Evolutionary conservation across 92 coral and sea anemone genomes (phyloP), one percentile per base, ranked within the genome.

Genomic region (Porites lobata): DNA sequence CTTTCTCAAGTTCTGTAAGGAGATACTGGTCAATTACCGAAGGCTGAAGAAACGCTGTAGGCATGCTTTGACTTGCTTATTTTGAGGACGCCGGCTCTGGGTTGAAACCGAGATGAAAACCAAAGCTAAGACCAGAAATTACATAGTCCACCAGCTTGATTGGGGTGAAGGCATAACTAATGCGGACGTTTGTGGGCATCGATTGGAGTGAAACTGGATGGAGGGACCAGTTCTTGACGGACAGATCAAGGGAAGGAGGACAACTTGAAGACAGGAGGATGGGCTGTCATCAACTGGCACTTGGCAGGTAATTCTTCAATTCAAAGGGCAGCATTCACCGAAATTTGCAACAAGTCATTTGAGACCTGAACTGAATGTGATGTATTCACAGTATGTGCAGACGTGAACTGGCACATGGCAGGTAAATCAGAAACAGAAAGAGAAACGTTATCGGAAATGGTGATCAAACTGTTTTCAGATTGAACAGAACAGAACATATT

Each of bases 71-170:
- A 54, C 1, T 13, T 54, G 59, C 59, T 1, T 9, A 87, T 8
- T 47, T 77, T 9, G 73, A 24, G 13, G 80, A 26, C 2, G 51
- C 87, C 5, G 21, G 21, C 24, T 2, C 8, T 15, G 87, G 87
- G 61, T 70, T 26, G 43, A 70, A 83, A 15, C 87, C 87, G 9
- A 43, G 47, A 56, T 54, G 82, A 24, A 83, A 83, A 50, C 87
- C 87, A 22, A 15, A 15, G 17, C 10, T 18, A 18, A 80, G 43
- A 52, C 85, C 85, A 9, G 72, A 5, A 51, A 65, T 38, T 24
- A 59, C 70, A 78, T 78, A 78, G 15, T 78, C 76, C 59, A 72
- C 61, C 24, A 20, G 9, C 50, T 67, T 67, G 72, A 53, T 53
- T 11, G 12, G 58, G 58, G 58, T 53, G 12, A 53, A 53, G 12